Evolutionary conservation across 2,888 invertebrate species (phyloP).

Genomic region (Ophioninae sp.): DNA sequence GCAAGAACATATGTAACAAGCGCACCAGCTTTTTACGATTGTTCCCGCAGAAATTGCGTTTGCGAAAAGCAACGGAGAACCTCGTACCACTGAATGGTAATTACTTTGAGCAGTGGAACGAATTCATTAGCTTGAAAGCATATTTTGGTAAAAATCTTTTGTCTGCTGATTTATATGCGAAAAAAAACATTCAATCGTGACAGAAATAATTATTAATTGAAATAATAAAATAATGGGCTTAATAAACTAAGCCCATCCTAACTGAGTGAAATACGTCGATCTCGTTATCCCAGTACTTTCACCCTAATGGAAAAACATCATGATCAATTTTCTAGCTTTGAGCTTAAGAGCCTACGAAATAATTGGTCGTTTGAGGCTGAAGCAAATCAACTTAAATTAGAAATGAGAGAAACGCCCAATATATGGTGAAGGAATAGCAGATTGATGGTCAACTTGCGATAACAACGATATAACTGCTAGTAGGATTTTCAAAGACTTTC

Average conservation of each 20-base stretch:
- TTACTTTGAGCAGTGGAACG: background rate
- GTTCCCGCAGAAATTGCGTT: background rate
- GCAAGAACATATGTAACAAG: background rate
- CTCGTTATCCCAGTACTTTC: background rate
- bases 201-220: background rate
- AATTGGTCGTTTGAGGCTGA: no score
- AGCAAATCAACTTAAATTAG: no score
- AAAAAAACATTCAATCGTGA: background rate
- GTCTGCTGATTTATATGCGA: background rate
- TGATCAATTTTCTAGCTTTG: no score
- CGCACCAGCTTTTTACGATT: background rate
- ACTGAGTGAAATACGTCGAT: background rate
- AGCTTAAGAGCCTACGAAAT: no score
- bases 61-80: background rate
- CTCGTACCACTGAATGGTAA: background rate
- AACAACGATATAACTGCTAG: no score
- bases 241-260: background rate
- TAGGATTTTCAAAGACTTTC: no score
- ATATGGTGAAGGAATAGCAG: no score
- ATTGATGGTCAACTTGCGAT: no score
- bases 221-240: background rate
- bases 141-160: background rate
- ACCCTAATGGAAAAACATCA: background rate
- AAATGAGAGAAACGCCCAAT: no score
- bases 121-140: background rate